Conservation (phyloP, 2,888 invertebrate species). For the Malthinus seriepunctatus region DNA sequence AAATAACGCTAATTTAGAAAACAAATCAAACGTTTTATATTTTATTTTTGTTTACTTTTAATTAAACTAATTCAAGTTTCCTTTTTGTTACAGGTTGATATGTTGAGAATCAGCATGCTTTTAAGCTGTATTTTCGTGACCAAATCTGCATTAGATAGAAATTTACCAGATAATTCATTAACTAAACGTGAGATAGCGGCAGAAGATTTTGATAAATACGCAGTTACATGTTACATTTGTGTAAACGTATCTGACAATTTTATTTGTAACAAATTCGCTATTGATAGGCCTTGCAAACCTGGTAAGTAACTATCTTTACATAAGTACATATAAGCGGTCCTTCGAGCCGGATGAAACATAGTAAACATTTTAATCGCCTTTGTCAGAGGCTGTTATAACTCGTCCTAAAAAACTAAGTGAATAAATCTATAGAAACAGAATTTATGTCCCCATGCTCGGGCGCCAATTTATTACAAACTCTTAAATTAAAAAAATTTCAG, state of each 20-base stretch:
- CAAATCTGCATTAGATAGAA: slow-evolving; percentile 44
- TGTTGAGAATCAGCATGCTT: slow-evolving; percentile 54
- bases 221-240: slow-evolving; percentile 64
- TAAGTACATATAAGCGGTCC: background rate
- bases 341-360: background rate
- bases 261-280: slow-evolving; percentile 66
- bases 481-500: too few species aligned
- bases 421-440: too few species aligned
- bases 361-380: too few species aligned
- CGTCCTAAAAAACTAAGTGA: too few species aligned
- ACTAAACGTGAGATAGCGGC: slow-evolving; percentile 24
- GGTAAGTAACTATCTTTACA: slow-evolving; percentile 43
- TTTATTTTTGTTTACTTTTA: too few species aligned
- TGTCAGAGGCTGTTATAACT: too few species aligned
- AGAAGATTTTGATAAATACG: slow-evolving; percentile 50
- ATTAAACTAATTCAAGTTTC: background rate
- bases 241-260: slow-evolving; percentile 67
- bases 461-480: too few species aligned
- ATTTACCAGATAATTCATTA: slow-evolving; percentile 25
- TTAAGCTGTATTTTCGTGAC: slow-evolving; percentile 55
- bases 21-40: too few species aligned
- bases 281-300: slow-evolving; percentile 63
- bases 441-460: too few species aligned
- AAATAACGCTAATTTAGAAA: background rate
- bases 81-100: slow-evolving; percentile 51